These are phyloP conservation scores for Apolygus lucorum DNA, from an alignment of 1,140 invertebrate genomes.

Conservation along the genomic window DNA sequence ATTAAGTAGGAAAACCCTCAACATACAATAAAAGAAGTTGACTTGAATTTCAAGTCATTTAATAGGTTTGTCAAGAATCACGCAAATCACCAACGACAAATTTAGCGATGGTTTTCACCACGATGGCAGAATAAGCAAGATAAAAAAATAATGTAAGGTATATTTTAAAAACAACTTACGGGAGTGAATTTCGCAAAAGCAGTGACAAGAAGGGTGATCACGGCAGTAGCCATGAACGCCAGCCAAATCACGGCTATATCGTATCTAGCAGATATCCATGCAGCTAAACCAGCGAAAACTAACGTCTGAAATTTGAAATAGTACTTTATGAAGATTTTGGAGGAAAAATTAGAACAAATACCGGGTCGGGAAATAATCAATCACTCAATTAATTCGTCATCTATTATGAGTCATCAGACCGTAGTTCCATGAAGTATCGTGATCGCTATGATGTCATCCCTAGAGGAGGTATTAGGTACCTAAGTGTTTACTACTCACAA, in stretches of 20 bases:
- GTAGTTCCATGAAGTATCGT: no score
- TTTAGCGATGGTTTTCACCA: not conserved
- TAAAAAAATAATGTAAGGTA: not conserved
- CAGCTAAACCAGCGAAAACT: not conserved
- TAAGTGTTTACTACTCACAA: no score
- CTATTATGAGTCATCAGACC: no score
- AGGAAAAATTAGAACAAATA: no score
- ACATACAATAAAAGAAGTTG: no score
- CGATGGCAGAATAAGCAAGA: not conserved
- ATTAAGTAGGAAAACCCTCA: no score
- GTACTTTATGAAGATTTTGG: no score
- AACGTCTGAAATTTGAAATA: no score
- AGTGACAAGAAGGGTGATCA: not conserved
- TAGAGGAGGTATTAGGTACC: no score
- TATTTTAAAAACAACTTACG: not conserved
- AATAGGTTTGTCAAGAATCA: not conserved
- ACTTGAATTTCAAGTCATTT: not conserved
- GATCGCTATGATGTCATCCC: no score
- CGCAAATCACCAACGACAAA: not conserved
- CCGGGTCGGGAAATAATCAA: no score
- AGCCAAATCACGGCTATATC: slow-evolving; percentile 1
- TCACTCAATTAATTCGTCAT: no score
- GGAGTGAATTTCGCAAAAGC: not conserved
- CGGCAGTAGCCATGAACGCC: not conserved
- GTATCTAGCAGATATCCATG: not conserved